These are phyloP conservation scores for Habropoda laboriosa DNA, from an alignment of 1,140 invertebrate species.

Conservation along the genomic window DNA sequence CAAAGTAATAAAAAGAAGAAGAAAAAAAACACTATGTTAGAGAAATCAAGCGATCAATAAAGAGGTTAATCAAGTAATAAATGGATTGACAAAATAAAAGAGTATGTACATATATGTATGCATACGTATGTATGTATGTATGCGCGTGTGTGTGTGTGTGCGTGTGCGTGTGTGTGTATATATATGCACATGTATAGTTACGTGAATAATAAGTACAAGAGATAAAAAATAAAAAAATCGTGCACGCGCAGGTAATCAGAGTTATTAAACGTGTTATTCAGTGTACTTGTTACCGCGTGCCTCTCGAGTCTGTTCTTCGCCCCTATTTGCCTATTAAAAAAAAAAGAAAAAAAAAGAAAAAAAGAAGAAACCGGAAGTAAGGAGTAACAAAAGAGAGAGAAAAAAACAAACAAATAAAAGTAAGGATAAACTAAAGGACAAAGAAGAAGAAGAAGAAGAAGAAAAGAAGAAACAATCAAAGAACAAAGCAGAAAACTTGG, in stretches of 20 bases:
- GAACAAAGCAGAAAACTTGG: neutral
- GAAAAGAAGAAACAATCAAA: neutral
- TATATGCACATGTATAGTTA: neutral
- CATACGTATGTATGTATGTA: neutral
- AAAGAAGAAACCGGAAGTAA: neutral
- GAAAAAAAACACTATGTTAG: too few relatives aligned
- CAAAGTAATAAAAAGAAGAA: neutral
- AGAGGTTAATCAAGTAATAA: neutral
- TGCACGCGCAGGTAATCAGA: conserved; percentile 26
- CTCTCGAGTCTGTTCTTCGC: conserved; percentile 70
- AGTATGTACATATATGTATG: neutral
- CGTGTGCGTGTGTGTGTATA: neutral
- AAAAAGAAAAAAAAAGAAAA: neutral
- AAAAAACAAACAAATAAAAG: neutral
- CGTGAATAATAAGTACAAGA: conserved; percentile 47
- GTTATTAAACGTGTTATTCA: conserved; percentile 45
- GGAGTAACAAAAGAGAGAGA: neutral
- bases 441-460: neutral
- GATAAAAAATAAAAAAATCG: conserved; percentile 19
- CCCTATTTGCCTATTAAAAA: conserved; percentile 58
- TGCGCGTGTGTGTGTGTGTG: neutral
- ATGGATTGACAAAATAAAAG: neutral
- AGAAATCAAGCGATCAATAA: neutral
- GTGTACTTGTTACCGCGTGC: conserved; percentile 67
- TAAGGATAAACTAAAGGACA: conserved; percentile 7